These are phyloP conservation scores for Aeoliscus strigatus DNA, from an alignment of 2,797 vertebrate species.

Conservation along the genomic window DNA sequence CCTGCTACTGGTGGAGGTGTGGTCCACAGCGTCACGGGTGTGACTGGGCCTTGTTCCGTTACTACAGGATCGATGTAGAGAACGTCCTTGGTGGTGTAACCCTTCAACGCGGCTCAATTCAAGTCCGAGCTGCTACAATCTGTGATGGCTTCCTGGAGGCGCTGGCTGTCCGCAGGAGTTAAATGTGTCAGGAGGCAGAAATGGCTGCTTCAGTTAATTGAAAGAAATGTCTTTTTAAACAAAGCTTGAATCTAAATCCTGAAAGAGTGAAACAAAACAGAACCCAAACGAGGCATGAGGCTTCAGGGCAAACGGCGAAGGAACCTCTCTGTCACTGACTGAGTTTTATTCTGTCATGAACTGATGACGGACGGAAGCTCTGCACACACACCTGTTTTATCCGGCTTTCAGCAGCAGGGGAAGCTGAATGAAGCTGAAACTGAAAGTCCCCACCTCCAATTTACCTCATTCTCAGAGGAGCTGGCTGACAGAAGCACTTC, in stretches of 20 bases:
- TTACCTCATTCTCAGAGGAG: conserved; percentile 97
- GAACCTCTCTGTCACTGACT: conserved; percentile 15
- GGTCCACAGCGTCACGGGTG: conserved; percentile 11
- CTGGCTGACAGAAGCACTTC: conserved; percentile 98
- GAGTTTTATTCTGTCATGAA: conserved; percentile 33
- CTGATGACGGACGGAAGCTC: conserved; percentile 35
- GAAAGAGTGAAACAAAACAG: conserved; percentile 4
- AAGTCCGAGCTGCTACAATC: conserved; percentile 30
- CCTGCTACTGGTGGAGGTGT: conserved; percentile 19
- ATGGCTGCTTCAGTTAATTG: conserved; percentile 12
- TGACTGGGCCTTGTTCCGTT: conserved; percentile 21
- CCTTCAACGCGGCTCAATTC: conserved; percentile 38
- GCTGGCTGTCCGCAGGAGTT: conserved; percentile 24
- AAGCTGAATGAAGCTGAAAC: too few species aligned
- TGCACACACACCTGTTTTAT: conserved; percentile 1
- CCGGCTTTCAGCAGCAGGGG: too few species aligned
- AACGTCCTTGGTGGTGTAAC: conserved; percentile 44
- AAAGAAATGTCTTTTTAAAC: conserved; percentile 21
- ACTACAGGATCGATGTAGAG: conserved; percentile 33
- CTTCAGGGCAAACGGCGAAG: conserved; percentile 4
- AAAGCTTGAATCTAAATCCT: conserved; percentile 20
- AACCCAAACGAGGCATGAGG: conserved; percentile 7
- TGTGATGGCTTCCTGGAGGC: conserved; percentile 33
- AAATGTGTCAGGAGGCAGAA: conserved; percentile 12
- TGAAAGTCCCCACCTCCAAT: conserved; percentile 3